Conservation (phyloP, 1,140 invertebrate genomes). For the Aporrectodea caliginosa region DNA sequence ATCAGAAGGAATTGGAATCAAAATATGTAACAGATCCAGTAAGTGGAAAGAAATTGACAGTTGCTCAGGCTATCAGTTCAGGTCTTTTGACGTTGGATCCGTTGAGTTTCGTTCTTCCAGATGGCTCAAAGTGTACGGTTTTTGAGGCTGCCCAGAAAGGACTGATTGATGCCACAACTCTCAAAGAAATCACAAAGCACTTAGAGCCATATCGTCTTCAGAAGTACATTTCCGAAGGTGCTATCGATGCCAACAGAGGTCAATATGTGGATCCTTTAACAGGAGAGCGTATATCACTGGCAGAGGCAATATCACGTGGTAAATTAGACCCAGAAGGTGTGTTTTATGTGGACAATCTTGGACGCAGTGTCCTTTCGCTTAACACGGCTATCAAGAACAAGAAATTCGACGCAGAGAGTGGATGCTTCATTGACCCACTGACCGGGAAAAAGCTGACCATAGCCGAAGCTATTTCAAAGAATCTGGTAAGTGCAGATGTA, state of each 20-base stretch:
- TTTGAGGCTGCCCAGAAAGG: constrained; percentile 21
- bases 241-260: constrained; percentile 14
- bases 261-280: constrained; percentile 16
- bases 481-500: constrained; percentile 46
- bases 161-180: constrained; percentile 13
- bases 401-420: constrained; percentile 34
- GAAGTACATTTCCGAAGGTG: constrained; percentile 6
- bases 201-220: constrained; percentile 18
- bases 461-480: constrained; percentile 43
- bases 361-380: constrained; percentile 19
- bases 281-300: constrained; percentile 16
- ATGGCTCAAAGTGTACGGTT: constrained; percentile 28
- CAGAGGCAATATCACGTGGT: constrained; percentile 17
- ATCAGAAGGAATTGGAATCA: neutral
- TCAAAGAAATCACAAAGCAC: constrained; percentile 6
- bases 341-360: constrained; percentile 10
- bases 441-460: constrained; percentile 47
- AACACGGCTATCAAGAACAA: constrained; percentile 25
- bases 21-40: neutral
- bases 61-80: constrained; percentile 30
- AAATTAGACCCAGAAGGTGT: constrained; percentile 16
- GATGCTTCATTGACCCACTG: constrained; percentile 42
- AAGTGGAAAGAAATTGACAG: constrained; percentile 24
- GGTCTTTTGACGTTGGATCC: constrained; percentile 23
- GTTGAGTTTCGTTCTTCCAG: constrained; percentile 14